Evolutionary conservation across 2,113 vertebrate species (phyloP), one percentile per base, ranked within the genome.

Genomic region (Crotalus tigris): DNA sequence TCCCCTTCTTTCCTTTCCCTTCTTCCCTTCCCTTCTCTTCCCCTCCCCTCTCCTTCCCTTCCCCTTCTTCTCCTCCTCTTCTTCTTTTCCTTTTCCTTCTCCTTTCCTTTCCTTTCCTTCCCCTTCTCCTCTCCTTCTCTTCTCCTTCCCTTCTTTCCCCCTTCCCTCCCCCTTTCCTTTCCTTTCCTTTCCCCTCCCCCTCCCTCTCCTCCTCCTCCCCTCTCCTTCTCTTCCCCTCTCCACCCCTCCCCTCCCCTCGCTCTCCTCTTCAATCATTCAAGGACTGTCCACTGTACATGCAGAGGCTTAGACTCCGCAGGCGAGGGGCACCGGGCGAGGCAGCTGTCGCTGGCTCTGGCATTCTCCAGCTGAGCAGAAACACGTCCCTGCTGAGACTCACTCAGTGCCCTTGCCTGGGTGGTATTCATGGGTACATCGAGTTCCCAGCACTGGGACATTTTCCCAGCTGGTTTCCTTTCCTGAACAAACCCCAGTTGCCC

Each of bases 211-310:
- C 5, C 49, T 6, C 49, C 5, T 7, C 46, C 46, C 46, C 5
- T 49, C 46, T 5, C 49, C 49, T 49, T 49, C 49, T 49, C 49
- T 49, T 6, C 49, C 46, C 46, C 3, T 46, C 46, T 46, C 88
- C 3, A 53, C 4, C 3, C 86, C 91, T 59, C 93, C 54, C 1
- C 13, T 15, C 8, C 92, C 75, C 94, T 59, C 93, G 85, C 58
- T 96, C 94, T 93, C 95, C 59, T 64, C 93, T 95, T 93, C 85
- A 89, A 61, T 57, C 89, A 92, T 95, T 89, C 93, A 96, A 95
- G 95, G 96, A 95, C 96, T 96, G 95, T 94, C 61, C 13, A 29
- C 61, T n/a, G 75, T 93, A 96, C 96, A 95, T 94, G 95, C 91
- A 64, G 90, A 88, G 94, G 96, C 96, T 96, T 94, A 96, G 91